Percentiles rank a stretch among this genome's conserved stretches.
These are phyloP conservation scores for Pangasius mekongensis DNA, from an alignment of 2,797 vertebrate species.

Conservation along the genomic window DNA sequence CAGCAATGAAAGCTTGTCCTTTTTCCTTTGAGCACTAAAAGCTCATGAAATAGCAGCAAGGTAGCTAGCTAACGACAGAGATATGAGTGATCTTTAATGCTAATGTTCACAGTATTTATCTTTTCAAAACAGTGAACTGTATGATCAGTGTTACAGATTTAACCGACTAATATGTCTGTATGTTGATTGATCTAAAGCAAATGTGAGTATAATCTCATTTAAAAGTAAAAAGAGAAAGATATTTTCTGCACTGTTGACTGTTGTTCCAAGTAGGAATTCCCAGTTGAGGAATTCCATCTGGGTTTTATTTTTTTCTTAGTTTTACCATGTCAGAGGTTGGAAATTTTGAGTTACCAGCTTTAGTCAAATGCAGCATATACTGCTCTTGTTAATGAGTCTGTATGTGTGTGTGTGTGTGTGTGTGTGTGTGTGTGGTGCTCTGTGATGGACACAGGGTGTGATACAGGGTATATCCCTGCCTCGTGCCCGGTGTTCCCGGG, in stretches of 20 bases:
- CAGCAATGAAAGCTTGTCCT: neutral
- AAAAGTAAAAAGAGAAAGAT: neutral
- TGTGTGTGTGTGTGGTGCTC: neutral
- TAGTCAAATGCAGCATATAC: neutral
- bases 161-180: neutral
- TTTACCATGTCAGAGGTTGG: neutral
- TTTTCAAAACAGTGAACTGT: neutral
- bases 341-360: neutral
- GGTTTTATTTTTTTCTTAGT: neutral
- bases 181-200: neutral
- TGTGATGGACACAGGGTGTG: neutral
- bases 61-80: neutral
- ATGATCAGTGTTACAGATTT: neutral
- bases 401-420: neutral
- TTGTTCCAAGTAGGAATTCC: neutral
- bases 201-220: neutral
- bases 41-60: neutral
- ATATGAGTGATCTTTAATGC: neutral
- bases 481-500: neutral
- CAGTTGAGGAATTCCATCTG: neutral
- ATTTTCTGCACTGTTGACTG: neutral
- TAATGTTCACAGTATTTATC: neutral
- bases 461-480: neutral
- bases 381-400: neutral
- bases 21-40: neutral